phyloP scores from a whole-genome alignment of 2,888 invertebrate species.

The Leucophenga montana region DNA sequence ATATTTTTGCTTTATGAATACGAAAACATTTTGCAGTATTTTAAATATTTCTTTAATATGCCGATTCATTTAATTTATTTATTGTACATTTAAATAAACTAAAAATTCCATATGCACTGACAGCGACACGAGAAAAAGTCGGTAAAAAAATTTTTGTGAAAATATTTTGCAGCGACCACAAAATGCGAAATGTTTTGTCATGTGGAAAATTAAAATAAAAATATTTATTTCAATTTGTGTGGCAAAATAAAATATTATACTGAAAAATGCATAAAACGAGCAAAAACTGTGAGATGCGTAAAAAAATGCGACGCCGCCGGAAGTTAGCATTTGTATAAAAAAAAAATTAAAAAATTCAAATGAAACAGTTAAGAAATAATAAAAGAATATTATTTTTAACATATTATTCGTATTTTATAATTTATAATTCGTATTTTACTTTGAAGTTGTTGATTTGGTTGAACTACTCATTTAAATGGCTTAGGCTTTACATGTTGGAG shows the following conservation, averaged over 20 bases:
- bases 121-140: neutral
- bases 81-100: neutral
- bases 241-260: neutral
- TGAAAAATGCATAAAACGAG: neutral
- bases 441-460: too few species aligned
- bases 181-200: conserved; percentile 25
- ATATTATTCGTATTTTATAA: too few species aligned
- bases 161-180: conserved; percentile 14
- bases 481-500: too few species aligned
- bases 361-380: too few species aligned
- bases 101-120: neutral
- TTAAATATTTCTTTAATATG: too few species aligned
- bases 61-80: too few species aligned
- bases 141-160: neutral
- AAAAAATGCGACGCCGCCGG: conserved; percentile 19
- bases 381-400: too few species aligned
- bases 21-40: too few species aligned
- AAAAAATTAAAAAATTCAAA: too few species aligned
- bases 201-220: conserved; percentile 21
- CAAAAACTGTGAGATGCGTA: neutral
- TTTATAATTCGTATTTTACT: too few species aligned
- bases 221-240: neutral
- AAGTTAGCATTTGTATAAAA: neutral
- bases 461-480: too few species aligned
- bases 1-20: too few species aligned